Conservation (phyloP, 2,888 invertebrate species). For the Autographa pulchrina region DNA sequence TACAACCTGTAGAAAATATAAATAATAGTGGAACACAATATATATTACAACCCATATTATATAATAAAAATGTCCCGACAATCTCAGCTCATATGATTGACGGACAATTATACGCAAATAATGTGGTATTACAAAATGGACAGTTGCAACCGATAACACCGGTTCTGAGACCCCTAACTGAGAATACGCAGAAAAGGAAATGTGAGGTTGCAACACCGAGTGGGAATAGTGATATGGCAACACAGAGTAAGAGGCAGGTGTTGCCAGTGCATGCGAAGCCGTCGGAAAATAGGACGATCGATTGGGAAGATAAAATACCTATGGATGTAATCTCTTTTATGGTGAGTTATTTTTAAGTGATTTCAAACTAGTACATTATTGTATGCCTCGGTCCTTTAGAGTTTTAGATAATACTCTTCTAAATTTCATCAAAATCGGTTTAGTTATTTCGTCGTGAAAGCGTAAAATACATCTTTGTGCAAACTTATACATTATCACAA, state of each 20-base stretch:
- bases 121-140: no score
- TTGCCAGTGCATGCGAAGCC: conserved; percentile 5
- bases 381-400: no score
- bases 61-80: not conserved
- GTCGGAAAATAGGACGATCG: conserved; percentile 40
- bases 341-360: conserved; percentile 55
- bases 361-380: not conserved
- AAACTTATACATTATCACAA: no score
- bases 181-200: no score
- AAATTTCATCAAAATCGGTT: no score
- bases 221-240: conserved; percentile 5
- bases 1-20: no score
- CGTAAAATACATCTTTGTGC: not conserved
- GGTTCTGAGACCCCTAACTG: no score
- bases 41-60: not conserved
- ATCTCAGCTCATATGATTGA: no score
- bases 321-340: conserved; percentile 71
- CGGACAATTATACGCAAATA: no score
- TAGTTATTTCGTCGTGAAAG: not conserved
- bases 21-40: not conserved
- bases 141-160: no score
- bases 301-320: conserved; percentile 74
- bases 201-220: conserved; percentile 6
- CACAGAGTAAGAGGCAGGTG: conserved; percentile 7
- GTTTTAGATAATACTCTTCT: no score